Conservation (phyloP, 2,888 invertebrate genomes). For the Athetis lepigone region DNA sequence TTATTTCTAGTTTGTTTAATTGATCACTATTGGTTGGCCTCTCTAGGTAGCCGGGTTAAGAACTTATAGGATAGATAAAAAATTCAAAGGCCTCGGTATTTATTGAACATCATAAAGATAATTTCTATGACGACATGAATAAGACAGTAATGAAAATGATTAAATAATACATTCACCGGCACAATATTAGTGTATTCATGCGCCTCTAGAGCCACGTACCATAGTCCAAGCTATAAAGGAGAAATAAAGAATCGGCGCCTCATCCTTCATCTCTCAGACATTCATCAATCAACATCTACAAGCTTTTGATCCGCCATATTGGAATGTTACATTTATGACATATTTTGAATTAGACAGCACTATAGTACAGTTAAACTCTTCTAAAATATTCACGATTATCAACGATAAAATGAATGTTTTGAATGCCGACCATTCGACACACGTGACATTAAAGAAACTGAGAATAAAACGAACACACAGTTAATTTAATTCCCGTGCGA, state of each 20-base stretch:
- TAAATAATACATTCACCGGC: slow-evolving; percentile 11
- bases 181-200: slow-evolving; percentile 5
- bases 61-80: slow-evolving; percentile 19
- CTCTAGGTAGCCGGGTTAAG: slow-evolving; percentile 45
- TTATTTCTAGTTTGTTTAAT: slow-evolving; percentile 50
- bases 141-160: slow-evolving; percentile 24
- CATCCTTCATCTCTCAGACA: slow-evolving; percentile 38
- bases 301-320: slow-evolving; percentile 27
- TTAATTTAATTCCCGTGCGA: slow-evolving; percentile 49
- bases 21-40: slow-evolving; percentile 36
- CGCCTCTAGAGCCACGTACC: neutral
- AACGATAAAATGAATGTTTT: slow-evolving; percentile 40
- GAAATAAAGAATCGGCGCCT: slow-evolving; percentile 24
- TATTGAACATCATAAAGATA: slow-evolving; percentile 13
- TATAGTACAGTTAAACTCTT: slow-evolving; percentile 49
- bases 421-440: slow-evolving; percentile 29
- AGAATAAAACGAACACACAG: slow-evolving; percentile 24
- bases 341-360: slow-evolving; percentile 37
- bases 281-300: slow-evolving; percentile 51
- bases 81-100: slow-evolving; percentile 11
- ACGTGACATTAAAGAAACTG: slow-evolving; percentile 35
- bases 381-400: slow-evolving; percentile 47
- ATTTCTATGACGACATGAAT: slow-evolving; percentile 9
- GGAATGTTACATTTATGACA: slow-evolving; percentile 51
- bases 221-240: slow-evolving; percentile 14